A percentile compares a stretch with the other conserved stretches of the same genome.
These are phyloP conservation scores for Ptychadena robeensis DNA, from an alignment of 2,797 vertebrate species.

Conservation along the genomic window DNA sequence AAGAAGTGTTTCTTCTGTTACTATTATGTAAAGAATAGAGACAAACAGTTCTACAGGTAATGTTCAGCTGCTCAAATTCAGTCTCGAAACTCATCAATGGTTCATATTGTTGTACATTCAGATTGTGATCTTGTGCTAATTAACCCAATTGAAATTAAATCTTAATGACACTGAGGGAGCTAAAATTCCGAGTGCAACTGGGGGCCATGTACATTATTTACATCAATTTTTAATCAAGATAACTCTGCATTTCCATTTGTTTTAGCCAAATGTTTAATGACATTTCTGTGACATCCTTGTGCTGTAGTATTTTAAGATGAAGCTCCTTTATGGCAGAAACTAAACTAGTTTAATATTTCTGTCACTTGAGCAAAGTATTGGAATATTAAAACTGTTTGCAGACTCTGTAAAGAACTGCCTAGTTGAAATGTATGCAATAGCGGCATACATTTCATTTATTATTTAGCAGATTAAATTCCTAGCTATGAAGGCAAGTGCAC, in stretches of 20 bases:
- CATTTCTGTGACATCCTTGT: neutral
- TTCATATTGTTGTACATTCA: neutral
- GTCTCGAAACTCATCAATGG: too few relatives aligned
- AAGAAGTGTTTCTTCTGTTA: too few relatives aligned
- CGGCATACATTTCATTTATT: too few relatives aligned
- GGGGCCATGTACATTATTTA: conserved; percentile 34
- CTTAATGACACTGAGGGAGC: conserved; percentile 5
- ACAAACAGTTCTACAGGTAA: too few relatives aligned
- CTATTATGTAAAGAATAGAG: too few relatives aligned
- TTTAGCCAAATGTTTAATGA: neutral
- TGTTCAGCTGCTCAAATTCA: too few relatives aligned
- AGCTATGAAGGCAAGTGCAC: too few relatives aligned
- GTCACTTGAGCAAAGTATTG: neutral
- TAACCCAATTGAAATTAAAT: conserved; percentile 4
- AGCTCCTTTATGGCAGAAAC: too few relatives aligned
- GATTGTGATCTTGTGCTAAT: neutral
- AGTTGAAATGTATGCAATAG: too few relatives aligned
- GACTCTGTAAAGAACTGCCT: too few relatives aligned
- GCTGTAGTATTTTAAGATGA: too few relatives aligned
- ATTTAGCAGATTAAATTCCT: too few relatives aligned
- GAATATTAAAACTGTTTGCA: neutral
- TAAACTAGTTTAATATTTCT: neutral
- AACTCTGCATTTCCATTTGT: neutral
- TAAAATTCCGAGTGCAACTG: neutral
- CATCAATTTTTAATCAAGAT: conserved; percentile 1